Conservation (phyloP, 2,888 invertebrate species). For the Cotesia congregata region DNA sequence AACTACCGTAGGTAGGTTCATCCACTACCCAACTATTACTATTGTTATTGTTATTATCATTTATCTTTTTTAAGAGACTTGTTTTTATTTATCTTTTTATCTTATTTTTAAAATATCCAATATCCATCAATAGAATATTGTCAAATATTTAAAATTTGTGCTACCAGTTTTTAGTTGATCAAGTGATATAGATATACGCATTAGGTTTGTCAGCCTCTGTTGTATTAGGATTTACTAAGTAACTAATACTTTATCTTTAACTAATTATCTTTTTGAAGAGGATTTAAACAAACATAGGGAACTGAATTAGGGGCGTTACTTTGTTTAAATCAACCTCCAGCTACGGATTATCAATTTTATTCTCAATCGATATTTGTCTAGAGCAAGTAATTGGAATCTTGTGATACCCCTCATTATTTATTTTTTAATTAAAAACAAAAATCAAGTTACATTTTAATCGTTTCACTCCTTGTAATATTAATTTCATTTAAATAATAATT, state of each 20-base stretch:
- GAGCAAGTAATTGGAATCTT: slow-evolving; percentile 68
- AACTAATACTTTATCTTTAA: background rate
- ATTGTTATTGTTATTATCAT: background rate
- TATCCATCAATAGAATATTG: slow-evolving; percentile 2
- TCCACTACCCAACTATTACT: slow-evolving; percentile 11
- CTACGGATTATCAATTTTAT: slow-evolving; percentile 61
- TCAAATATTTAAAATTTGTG: slow-evolving; percentile 12
- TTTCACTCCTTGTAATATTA: too few relatives aligned
- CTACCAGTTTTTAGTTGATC: background rate
- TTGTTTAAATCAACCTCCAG: slow-evolving; percentile 68
- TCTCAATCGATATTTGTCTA: slow-evolving; percentile 65
- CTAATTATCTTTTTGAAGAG: slow-evolving; percentile 2
- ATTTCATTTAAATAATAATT: too few relatives aligned
- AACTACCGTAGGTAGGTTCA: slow-evolving; percentile 63
- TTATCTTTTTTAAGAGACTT: background rate
- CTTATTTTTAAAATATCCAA: slow-evolving; percentile 1
- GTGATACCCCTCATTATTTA: slow-evolving; percentile 69
- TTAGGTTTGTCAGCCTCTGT: background rate
- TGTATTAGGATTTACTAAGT: background rate
- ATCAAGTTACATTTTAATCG: background rate
- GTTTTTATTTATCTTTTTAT: background rate
- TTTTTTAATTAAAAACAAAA: slow-evolving; percentile 36
- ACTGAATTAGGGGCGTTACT: slow-evolving; percentile 69
- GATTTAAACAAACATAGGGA: slow-evolving; percentile 1
- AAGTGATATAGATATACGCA: slow-evolving; percentile 10